Evolutionary conservation across 2,113 vertebrate species (phyloP).

Genomic region (Sylvilagus bachmani): DNA sequence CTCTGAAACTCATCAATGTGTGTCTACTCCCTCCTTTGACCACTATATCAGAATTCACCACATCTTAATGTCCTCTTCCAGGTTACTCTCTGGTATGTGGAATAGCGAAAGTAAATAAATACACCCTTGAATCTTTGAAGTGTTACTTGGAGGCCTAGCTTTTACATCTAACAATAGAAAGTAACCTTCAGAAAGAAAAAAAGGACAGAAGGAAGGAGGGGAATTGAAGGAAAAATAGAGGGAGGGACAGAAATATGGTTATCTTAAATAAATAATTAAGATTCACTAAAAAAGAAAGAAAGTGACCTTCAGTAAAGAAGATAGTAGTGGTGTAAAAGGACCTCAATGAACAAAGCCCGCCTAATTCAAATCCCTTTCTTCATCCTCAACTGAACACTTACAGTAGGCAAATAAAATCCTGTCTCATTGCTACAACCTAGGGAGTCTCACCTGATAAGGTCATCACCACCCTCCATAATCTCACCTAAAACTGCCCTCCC

Average conservation of each 20-base stretch:
- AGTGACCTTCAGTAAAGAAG: conserved; percentile 3
- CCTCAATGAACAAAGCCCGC: not conserved
- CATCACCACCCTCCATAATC: not conserved
- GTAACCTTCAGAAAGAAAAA: not conserved
- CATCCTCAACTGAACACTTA: not conserved
- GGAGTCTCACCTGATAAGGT: not conserved
- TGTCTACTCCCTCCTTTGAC: not conserved
- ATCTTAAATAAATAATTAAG: too few species aligned
- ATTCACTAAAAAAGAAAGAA: too few species aligned
- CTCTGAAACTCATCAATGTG: not conserved
- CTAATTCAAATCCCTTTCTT: not conserved
- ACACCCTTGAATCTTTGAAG: not conserved
- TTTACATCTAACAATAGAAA: conserved; percentile 16
- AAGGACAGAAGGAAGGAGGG: too few species aligned
- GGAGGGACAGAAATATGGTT: too few species aligned
- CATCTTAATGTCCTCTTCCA: not conserved
- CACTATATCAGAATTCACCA: not conserved
- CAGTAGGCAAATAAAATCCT: not conserved
- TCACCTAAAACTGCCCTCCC: not conserved
- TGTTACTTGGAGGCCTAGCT: not conserved
- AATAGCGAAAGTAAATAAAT: not conserved
- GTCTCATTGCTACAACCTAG: not conserved
- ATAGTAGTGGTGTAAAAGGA: not conserved
- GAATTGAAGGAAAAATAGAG: too few species aligned
- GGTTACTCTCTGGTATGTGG: not conserved